A percentile compares a stretch with the other conserved stretches of the same genome.
phyloP scores from a whole-genome alignment of 2,797 vertebrate genomes.

The Heliangelus exortis region DNA sequence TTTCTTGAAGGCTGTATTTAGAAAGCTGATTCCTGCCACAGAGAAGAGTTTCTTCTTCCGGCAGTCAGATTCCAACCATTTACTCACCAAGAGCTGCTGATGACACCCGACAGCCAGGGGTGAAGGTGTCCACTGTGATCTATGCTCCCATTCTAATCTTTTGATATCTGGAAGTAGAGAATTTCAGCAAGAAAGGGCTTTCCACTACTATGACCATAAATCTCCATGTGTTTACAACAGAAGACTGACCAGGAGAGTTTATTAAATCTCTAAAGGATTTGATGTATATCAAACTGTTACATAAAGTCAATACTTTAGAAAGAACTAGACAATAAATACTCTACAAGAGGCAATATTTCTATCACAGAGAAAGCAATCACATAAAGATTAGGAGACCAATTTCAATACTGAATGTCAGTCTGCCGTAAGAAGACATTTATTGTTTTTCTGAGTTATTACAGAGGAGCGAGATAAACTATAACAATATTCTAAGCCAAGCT shows the following conservation, averaged over 20 bases:
- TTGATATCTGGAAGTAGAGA: slow-evolving; percentile 73
- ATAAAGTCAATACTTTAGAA: slow-evolving; percentile 86
- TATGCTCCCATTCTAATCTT: slow-evolving; percentile 60
- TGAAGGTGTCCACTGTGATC: slow-evolving; percentile 49
- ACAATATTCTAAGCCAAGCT: slow-evolving; percentile 41
- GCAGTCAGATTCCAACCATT: not conserved
- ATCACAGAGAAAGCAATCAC: slow-evolving; percentile 81
- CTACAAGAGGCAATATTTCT: slow-evolving; percentile 81
- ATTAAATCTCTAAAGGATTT: slow-evolving; percentile 83
- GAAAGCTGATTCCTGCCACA: not conserved
- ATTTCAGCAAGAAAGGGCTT: slow-evolving; percentile 77
- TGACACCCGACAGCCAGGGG: slow-evolving; percentile 8
- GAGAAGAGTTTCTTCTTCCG: not conserved
- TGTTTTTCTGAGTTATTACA: slow-evolving; percentile 75
- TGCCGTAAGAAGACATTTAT: slow-evolving; percentile 66
- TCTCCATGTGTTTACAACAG: slow-evolving; percentile 82
- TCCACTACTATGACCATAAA: slow-evolving; percentile 78
- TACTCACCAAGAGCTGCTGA: slow-evolving; percentile 24
- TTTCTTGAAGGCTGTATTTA: not conserved
- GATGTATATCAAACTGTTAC: slow-evolving; percentile 85
- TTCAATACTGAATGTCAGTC: slow-evolving; percentile 76
- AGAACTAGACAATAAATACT: slow-evolving; percentile 83
- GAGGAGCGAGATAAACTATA: slow-evolving; percentile 30
- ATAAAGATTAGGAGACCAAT: slow-evolving; percentile 84
- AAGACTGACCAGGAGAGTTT: slow-evolving; percentile 84